Evolutionary conservation across 2,888 invertebrate species (phyloP), one percentile per base, ranked within the genome.

Genomic region (Anoplius nigerrimus): DNA sequence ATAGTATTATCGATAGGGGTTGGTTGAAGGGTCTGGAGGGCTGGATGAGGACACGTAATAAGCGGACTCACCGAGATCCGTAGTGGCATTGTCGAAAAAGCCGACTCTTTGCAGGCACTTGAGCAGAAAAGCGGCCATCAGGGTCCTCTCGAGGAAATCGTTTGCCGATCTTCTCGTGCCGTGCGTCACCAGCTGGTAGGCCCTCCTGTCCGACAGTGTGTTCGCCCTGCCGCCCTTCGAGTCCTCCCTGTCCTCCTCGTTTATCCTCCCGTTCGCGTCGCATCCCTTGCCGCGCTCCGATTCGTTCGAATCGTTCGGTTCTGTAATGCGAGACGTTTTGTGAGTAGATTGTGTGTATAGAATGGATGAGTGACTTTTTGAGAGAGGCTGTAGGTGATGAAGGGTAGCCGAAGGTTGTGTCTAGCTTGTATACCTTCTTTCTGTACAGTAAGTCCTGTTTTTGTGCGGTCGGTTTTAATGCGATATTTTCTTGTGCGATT

Each of bases 81-180:
- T 59, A 4, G 79, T 62, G 0, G 76, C 34, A 0, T 51, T 57
- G 16, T 68, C 67, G 56, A 86, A 95, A 87, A 93, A 95, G 0
- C 91, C 91, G 4, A 91, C 90, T 80, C 92, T 92, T 82, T 94
- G 93, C 48, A 96, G 89, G 79, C 93, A 93, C 69, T 94, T 91
- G 53, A 94, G 89, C 0, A 96, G 89, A 80, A 96, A 95, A 46
- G 93, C 90, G 0, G 94, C 92, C 95, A 96, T 95, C 4, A 95
- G 87, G 2, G 94, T 91, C 59, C 96, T 91, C 78, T 95, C 93
- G 21, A 96, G 88, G 82, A 93, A 94, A 87, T 96, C 96, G 15
- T 91, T 91, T 0, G 92, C 90, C 27, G 91, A 89, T 53, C 96
- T 90, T 54, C 90, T 89, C 2, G 90, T 89, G 11, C 91, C 90